These are phyloP conservation scores for Athalia rosae DNA, from an alignment of 2,888 invertebrate species.

Conservation along the genomic window DNA sequence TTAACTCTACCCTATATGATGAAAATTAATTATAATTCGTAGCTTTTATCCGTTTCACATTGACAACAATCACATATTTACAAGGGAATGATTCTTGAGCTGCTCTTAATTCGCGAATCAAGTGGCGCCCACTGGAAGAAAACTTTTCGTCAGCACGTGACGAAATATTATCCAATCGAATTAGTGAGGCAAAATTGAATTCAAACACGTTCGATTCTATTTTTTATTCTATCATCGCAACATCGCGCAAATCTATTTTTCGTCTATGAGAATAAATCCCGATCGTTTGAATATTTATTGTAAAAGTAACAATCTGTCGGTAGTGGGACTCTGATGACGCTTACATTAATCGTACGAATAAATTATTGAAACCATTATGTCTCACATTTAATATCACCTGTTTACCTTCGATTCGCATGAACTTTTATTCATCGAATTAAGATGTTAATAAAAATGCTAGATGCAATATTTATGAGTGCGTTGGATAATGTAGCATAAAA, in stretches of 20 bases:
- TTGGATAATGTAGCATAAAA: too few species aligned
- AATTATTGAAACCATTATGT: too few species aligned
- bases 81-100: conserved; percentile 43
- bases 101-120: conserved; percentile 34
- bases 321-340: too few species aligned
- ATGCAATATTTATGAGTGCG: too few species aligned
- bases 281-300: neutral
- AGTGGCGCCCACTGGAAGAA: conserved; percentile 41
- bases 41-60: conserved; percentile 40
- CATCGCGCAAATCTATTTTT: conserved; percentile 18
- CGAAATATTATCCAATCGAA: conserved; percentile 42
- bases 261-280: neutral
- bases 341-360: too few species aligned
- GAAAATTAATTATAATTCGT: conserved; percentile 26
- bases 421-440: too few species aligned
- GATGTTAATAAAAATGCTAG: too few species aligned
- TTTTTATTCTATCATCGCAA: conserved; percentile 8
- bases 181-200: conserved; percentile 24
- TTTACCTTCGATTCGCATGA: neutral
- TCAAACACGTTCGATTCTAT: conserved; percentile 24
- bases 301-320: neutral
- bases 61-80: conserved; percentile 52
- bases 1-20: conserved; percentile 6
- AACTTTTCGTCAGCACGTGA: conserved; percentile 42
- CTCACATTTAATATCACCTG: neutral